Conservation (phyloP, 2,797 vertebrate genomes). For the Cossypha dichroa region DNA sequence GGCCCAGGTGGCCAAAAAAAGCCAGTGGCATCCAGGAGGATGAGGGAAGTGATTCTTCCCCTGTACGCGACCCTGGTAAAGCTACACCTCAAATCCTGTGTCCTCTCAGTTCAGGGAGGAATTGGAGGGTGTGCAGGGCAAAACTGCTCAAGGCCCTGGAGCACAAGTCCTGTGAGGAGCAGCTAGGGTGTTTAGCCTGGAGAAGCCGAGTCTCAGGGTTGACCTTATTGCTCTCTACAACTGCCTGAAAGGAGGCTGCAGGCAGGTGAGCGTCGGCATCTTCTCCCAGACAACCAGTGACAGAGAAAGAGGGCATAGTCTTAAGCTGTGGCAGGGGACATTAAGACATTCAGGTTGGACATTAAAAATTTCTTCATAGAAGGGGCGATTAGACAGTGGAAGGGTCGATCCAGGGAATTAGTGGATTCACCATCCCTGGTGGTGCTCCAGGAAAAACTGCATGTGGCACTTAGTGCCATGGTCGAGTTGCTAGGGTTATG, state of each 20-base stretch:
- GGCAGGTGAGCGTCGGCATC: too few relatives aligned
- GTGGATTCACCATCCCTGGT: neutral
- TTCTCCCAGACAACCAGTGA: neutral
- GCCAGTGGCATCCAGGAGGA: neutral
- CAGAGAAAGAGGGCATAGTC: neutral
- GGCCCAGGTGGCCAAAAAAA: too few relatives aligned
- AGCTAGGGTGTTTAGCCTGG: neutral
- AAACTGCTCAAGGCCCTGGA: neutral
- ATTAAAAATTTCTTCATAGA: neutral
- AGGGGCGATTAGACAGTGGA: neutral
- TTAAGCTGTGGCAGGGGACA: neutral
- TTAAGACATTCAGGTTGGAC: neutral
- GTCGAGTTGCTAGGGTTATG: neutral
- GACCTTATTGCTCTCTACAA: neutral
- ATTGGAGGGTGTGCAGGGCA: too few relatives aligned
- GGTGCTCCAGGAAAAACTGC: neutral
- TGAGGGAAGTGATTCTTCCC: accelerated
- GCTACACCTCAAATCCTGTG: neutral
- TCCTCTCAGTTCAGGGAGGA: neutral
- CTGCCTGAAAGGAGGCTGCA: neutral
- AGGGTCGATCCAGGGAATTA: accelerated
- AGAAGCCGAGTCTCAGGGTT: too few relatives aligned
- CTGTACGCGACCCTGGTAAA: neutral
- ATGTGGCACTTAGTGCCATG: neutral
- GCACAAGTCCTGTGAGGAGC: too few relatives aligned